Evolutionary conservation across 2,113 vertebrate species (phyloP).

Genomic region (Cnemophilus loriae): DNA sequence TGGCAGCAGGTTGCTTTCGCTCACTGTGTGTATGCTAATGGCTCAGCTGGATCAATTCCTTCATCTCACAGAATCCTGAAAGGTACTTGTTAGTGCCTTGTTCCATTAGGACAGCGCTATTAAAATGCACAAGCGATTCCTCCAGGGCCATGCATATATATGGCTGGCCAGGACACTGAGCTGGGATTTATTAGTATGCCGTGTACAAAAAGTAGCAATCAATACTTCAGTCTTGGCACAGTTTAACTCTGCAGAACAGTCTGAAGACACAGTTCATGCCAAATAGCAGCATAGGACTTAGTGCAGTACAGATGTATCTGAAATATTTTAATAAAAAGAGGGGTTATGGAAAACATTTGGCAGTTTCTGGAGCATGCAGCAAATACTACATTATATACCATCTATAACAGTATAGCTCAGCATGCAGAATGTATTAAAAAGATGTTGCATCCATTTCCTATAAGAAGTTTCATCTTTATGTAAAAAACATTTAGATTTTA

Average conservation of each 20-base stretch:
- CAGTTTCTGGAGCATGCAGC: not conserved
- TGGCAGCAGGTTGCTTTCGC: not conserved
- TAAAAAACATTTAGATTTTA: not conserved
- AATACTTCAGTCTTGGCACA: slow-evolving; percentile 35
- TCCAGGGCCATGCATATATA: not conserved
- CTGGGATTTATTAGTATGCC: slow-evolving; percentile 26
- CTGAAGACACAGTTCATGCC: not conserved
- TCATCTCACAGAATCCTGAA: not conserved
- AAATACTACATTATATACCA: not conserved
- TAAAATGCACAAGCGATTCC: not conserved
- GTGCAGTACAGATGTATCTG: slow-evolving; percentile 21
- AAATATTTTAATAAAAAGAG: slow-evolving; percentile 15
- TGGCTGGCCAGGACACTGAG: not conserved
- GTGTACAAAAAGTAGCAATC: slow-evolving; percentile 24
- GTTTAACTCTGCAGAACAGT: slow-evolving; percentile 1
- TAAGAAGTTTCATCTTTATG: not conserved
- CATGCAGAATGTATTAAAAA: not conserved
- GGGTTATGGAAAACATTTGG: slow-evolving; percentile 20
- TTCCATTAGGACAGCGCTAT: not conserved
- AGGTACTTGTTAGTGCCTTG: not conserved
- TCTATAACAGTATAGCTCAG: not conserved
- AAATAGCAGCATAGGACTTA: slow-evolving; percentile 14
- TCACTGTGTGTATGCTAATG: not conserved
- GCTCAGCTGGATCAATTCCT: not conserved
- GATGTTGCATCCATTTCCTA: not conserved